phyloP scores from a whole-genome alignment of 2,888 invertebrate genomes.

The Caenorhabditis parvicauda region DNA sequence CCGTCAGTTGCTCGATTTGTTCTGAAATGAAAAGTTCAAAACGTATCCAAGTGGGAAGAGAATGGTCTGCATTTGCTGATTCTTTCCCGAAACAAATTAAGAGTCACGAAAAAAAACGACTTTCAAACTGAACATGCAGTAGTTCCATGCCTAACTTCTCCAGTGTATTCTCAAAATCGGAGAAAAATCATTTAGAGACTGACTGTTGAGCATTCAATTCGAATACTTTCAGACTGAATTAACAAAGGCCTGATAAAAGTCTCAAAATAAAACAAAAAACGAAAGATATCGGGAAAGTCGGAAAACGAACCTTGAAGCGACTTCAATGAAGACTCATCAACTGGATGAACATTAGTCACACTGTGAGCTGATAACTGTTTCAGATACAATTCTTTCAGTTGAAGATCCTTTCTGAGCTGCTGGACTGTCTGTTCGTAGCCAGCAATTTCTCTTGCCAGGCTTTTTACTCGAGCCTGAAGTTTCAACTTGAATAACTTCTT shows the following conservation, averaged over 20 bases:
- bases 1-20: background rate
- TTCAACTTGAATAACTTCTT: too few relatives aligned
- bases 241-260: too few relatives aligned
- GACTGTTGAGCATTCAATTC: too few relatives aligned
- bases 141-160: too few relatives aligned
- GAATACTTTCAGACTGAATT: too few relatives aligned
- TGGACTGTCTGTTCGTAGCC: constrained; percentile 30
- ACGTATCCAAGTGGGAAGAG: background rate
- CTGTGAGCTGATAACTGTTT: constrained; percentile 32
- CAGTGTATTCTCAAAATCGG: too few relatives aligned
- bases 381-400: constrained; percentile 47
- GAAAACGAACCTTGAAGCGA: background rate
- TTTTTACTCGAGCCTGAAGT: constrained; percentile 47
- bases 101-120: too few relatives aligned
- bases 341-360: background rate
- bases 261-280: background rate
- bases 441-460: constrained; percentile 46
- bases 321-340: background rate
- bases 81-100: too few relatives aligned
- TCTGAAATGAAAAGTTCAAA: background rate
- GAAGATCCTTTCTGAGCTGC: constrained; percentile 32
- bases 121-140: too few relatives aligned
- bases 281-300: background rate
- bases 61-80: background rate
- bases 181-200: too few relatives aligned